phyloP scores from a whole-genome alignment of 2,113 vertebrate species.

The Cheirogaleus medius region DNA sequence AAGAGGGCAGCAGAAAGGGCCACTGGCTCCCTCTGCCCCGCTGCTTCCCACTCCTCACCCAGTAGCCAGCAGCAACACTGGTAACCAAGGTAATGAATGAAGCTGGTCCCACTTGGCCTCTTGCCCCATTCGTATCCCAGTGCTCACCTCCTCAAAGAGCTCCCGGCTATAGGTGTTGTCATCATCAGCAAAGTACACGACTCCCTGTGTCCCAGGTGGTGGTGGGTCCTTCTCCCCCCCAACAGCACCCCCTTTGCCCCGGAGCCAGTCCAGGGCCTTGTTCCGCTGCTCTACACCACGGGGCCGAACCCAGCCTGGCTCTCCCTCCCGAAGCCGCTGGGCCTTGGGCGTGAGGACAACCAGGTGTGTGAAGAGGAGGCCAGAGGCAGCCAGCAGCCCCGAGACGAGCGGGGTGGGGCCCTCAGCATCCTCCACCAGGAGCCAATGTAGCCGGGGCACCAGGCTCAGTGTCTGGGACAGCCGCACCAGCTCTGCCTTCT shows the following conservation, averaged over 20 bases:
- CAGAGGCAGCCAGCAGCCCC: constrained; percentile 88
- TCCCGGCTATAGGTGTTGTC: constrained; percentile 97
- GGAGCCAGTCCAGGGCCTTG: constrained; percentile 93
- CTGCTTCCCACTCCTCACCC: neutral
- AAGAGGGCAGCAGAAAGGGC: neutral
- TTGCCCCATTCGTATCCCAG: neutral
- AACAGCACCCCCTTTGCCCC: constrained; percentile 73
- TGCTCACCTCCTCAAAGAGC: constrained; percentile 95
- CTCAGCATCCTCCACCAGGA: constrained; percentile 93
- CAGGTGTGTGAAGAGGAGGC: constrained; percentile 95
- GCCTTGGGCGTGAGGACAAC: constrained; percentile 90
- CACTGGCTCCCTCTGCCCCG: neutral
- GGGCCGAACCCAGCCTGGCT: constrained; percentile 87
- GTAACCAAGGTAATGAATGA: neutral
- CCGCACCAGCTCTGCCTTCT: constrained; percentile 96
- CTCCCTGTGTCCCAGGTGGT: constrained; percentile 76
- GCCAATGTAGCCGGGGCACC: constrained; percentile 95
- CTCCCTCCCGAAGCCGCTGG: constrained; percentile 85
- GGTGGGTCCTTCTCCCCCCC: constrained; percentile 79
- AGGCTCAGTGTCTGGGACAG: constrained; percentile 95
- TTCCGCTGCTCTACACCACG: constrained; percentile 95
- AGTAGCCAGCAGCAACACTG: neutral
- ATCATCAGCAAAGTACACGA: constrained; percentile 97
- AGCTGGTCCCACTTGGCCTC: neutral
- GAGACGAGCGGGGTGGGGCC: constrained; percentile 89